Evolutionary conservation across 2,888 invertebrate genomes (phyloP).

Genomic region (Encarsia formosa): DNA sequence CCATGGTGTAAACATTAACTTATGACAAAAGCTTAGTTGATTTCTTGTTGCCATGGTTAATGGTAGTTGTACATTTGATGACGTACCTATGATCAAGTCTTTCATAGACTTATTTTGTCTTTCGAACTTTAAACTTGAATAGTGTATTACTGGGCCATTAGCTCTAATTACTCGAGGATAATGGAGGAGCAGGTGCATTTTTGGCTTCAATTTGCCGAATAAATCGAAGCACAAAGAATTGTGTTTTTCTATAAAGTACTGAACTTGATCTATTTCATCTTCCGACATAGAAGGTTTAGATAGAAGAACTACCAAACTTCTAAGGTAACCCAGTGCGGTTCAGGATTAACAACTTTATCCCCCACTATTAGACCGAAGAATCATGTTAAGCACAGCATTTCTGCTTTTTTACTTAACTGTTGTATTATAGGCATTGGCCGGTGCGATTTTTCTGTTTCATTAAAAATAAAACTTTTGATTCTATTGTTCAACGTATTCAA

Average conservation of each 20-base stretch:
- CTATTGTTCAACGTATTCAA: background rate
- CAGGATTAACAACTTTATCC: constrained; percentile 9
- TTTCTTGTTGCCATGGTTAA: constrained; percentile 17
- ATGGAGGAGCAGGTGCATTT: constrained; percentile 16
- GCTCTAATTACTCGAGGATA: background rate
- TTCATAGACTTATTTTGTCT: constrained; percentile 19
- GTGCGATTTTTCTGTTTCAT: background rate
- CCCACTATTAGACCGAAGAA: background rate
- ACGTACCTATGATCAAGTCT: constrained; percentile 15
- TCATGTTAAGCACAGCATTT: background rate
- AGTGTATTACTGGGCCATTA: background rate
- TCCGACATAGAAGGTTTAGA: too few species aligned
- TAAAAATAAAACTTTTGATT: background rate
- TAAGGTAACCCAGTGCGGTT: background rate
- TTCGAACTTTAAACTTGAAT: background rate
- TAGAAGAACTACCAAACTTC: too few species aligned
- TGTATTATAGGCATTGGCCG: background rate
- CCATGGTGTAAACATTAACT: too few species aligned
- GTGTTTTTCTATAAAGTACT: constrained; percentile 9
- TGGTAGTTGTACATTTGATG: constrained; percentile 18
- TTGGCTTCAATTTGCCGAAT: constrained; percentile 19
- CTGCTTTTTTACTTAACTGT: background rate
- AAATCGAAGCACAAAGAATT: constrained; percentile 13
- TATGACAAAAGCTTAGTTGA: constrained; percentile 19
- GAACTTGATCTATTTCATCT: constrained; percentile 13